Evolutionary conservation across 2,113 vertebrate genomes (phyloP), one percentile per base, ranked within the genome.

Genomic region (Poecile atricapillus): DNA sequence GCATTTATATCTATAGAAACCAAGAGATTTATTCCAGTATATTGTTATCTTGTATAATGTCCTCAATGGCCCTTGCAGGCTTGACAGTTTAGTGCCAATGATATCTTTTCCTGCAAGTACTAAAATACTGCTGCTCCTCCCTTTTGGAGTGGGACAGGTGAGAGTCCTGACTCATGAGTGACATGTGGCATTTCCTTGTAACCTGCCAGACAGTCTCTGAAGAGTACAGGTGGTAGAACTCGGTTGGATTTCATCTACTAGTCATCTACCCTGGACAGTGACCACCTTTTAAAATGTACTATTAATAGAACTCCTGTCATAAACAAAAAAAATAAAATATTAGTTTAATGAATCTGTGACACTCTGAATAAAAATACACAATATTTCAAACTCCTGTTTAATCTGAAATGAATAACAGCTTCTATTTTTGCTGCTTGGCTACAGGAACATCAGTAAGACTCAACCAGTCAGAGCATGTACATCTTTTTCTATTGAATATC

Each of bases 61-160:
- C 10, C 20, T 63, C 60, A 62, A 8, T 0, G 2, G 46, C 22
- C 10, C 46, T 84, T 69, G 28, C 11, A 62, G 11, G 11, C 33
- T 12, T 62, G 43, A 69, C 31, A 41, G 16, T 21, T 64, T 35
- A 50, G 33, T 35, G 30, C 5, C 27, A 91, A 28, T 39, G 24
- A 52, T 8, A 49, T 23, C 7, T 67, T 76, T 52, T 79, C 49
- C n/a, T 71, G 4, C 24, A 33, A 5, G 11, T 59, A 31, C 25
- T 60, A 35, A 79, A 79, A 55, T 59, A 39, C 27, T 3, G 5
- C 10, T 33, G 3, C 27, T 1, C 3, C 62, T 41, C 23, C 20
- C 15, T 47, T 71, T n/a, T 0, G 0, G 22, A 80, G 17, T 2
- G 8, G n/a, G n/a, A 17, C 10, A 8, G 5, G 22, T 17, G 25